phyloP scores from a whole-genome alignment of 2,113 vertebrate genomes.

The Cheilinus undulatus region DNA sequence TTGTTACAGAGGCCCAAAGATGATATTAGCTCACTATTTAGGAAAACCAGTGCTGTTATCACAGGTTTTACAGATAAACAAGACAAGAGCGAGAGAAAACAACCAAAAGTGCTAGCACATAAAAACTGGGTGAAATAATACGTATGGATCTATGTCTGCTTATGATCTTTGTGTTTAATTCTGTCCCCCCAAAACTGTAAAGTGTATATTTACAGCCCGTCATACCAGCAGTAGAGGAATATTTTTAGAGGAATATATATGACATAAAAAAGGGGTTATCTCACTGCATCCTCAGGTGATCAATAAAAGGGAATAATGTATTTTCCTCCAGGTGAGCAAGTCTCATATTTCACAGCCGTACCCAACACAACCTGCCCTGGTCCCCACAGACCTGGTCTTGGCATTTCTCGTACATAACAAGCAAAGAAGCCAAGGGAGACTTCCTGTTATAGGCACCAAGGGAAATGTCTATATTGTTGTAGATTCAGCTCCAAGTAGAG shows the following conservation, averaged over 20 bases:
- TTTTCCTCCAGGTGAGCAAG: constrained; percentile 11
- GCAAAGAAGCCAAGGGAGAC: constrained; percentile 19
- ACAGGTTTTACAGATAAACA: no score
- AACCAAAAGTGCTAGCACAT: no score
- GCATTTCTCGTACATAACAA: constrained; percentile 56
- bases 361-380: constrained; percentile 1
- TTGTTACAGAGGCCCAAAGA: no score
- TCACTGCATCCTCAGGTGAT: constrained; percentile 17
- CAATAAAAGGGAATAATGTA: constrained; percentile 1
- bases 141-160: no score
- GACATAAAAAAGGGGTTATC: neutral
- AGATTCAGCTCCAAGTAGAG: constrained; percentile 4
- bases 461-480: constrained; percentile 22
- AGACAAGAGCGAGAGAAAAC: no score
- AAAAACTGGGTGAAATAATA: no score
- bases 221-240: neutral
- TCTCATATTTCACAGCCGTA: constrained; percentile 37
- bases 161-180: neutral
- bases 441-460: constrained; percentile 2
- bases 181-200: neutral
- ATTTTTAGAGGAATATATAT: neutral
- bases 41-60: no score
- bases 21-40: no score
- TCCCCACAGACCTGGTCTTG: constrained; percentile 13
- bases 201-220: neutral